Evolutionary conservation across 1,140 invertebrate species (phyloP).

Genomic region (Gonioctena quinquepunctata): DNA sequence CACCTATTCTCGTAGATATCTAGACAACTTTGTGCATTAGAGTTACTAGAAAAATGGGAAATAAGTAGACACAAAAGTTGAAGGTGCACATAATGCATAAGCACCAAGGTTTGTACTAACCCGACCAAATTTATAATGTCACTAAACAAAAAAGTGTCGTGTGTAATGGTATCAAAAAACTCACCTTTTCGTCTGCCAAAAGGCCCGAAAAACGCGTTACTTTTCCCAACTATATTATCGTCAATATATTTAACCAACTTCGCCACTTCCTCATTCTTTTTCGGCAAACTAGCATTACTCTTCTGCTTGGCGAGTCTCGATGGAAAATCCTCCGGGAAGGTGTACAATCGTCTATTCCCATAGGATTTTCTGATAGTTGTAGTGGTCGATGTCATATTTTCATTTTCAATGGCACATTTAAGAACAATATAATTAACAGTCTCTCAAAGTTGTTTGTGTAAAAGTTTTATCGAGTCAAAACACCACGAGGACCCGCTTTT

Average conservation of each 20-base stretch:
- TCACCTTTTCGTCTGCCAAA: slow-evolving; percentile 80
- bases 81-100: no score
- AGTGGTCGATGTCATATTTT: slow-evolving; percentile 39
- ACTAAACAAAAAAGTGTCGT: no score
- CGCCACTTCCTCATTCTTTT: slow-evolving; percentile 66
- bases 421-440: no score
- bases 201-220: slow-evolving; percentile 77
- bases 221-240: slow-evolving; percentile 79
- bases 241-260: slow-evolving; percentile 78
- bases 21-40: no score
- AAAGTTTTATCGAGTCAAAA: not conserved
- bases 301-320: slow-evolving; percentile 43
- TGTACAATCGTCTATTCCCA: slow-evolving; percentile 59
- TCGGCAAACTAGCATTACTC: slow-evolving; percentile 54
- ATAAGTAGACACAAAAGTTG: no score
- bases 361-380: slow-evolving; percentile 56
- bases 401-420: slow-evolving; percentile 25
- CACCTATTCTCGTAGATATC: no score
- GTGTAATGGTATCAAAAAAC: no score
- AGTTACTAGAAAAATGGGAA: no score
- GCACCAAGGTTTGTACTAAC: no score
- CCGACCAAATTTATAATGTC: no score
- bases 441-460: not conserved
- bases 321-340: slow-evolving; percentile 58
- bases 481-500: not conserved